Conservation (phyloP, 1,140 invertebrate species). For the Bombus difficillimus region DNA sequence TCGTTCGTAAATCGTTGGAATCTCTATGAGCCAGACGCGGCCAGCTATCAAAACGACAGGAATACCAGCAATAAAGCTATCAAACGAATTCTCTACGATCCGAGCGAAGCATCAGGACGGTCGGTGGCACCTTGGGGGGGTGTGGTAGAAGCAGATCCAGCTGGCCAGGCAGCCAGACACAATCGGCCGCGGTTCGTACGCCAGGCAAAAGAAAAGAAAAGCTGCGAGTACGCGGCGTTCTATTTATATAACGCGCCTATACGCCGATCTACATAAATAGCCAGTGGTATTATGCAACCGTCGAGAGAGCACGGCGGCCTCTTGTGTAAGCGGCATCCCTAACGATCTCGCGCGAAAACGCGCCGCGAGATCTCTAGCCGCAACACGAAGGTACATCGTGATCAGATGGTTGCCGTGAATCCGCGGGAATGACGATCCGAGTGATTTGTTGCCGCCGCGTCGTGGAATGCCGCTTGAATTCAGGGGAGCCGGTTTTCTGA, state of each 20-base stretch:
- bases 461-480: slow-evolving; percentile 12
- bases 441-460: slow-evolving; percentile 3
- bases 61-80: not conserved
- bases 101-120: not conserved
- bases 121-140: not conserved
- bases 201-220: slow-evolving; percentile 40
- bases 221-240: slow-evolving; percentile 10
- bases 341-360: not conserved
- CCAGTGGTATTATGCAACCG: slow-evolving; percentile 55
- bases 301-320: not conserved
- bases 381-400: not conserved
- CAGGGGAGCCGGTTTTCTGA: slow-evolving; percentile 27
- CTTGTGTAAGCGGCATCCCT: slow-evolving; percentile 7
- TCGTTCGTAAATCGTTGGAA: not conserved
- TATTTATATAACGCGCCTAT: slow-evolving; percentile 63
- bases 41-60: slow-evolving; percentile 3
- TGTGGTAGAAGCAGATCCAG: slow-evolving; percentile 4
- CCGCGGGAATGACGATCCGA: slow-evolving; percentile 13
- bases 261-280: slow-evolving; percentile 62
- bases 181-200: slow-evolving; percentile 29
- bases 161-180: slow-evolving; percentile 38
- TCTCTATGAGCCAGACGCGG: not conserved
- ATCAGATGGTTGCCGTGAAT: not conserved
- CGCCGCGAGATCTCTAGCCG: not conserved
- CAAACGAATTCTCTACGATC: slow-evolving; percentile 14